Evolutionary conservation across 2,888 invertebrate species (phyloP), one percentile per base, ranked within the genome.

Genomic region (Ferdinandea cuprea): DNA sequence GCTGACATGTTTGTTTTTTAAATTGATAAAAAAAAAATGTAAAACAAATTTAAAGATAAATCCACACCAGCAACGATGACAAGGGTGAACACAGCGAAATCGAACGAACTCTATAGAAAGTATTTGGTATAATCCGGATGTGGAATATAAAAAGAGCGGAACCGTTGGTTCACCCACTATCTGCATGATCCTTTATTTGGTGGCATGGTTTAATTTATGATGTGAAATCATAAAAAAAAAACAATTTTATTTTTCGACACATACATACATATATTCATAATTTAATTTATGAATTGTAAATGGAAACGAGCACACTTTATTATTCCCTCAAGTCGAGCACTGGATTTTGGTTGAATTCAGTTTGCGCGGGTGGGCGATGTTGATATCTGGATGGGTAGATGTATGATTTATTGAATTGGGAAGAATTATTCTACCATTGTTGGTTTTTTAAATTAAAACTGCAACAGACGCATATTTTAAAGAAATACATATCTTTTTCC

Each of bases 111-210:
- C 72, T 61, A 73, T 79, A 61, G 73, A 73, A 79, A 79, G 73
- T 79, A 48, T n/a, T n/a, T 73, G 61, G 73, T 79, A 73, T 73
- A 79, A 73, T 59, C 61, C 79, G 79, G 79, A 73, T 61, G 59
- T 58, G 54, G 66, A 66, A 73, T 54, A 66, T 66, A 54, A 72
- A 68, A 59, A 66, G 73, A 79, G 17, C 73, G 66, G 61, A 79
- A 73, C 59, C 73, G 59, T 79, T 73, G 59, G 46, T 25, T 72
- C 52, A 54, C 40, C 72, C 54, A 44, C 58, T 11, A 17, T 15
- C 30, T n/a, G n/a, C 30, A 40, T 25, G 52, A 54, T 66, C 66
- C 66, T 78, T 66, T 79, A 42, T 42, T 42, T 1, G 46, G 7
- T 54, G 46, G 54, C 56, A 56, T 13, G 52, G 54, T 46, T 63